These are phyloP conservation scores for Aleiodes sp. DNA, from an alignment of 1,140 invertebrate genomes.

Conservation along the genomic window DNA sequence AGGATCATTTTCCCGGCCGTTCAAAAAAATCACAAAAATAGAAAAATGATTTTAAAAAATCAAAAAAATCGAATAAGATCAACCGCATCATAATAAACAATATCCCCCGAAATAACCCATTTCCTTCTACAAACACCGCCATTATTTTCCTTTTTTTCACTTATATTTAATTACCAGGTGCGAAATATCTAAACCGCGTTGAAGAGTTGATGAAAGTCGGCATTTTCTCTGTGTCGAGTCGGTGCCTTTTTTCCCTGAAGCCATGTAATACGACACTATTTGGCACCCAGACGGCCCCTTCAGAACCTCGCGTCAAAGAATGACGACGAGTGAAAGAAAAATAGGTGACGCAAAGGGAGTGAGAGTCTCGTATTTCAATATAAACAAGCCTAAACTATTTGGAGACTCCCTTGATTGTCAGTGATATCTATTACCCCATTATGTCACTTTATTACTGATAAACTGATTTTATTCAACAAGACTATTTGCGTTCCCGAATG, in stretches of 20 bases:
- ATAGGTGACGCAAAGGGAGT: not conserved
- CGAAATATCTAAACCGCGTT: not conserved
- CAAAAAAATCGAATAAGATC: too few relatives aligned
- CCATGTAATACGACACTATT: slow-evolving; percentile 3
- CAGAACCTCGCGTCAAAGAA: not conserved
- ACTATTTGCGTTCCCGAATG: not conserved
- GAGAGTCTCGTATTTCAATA: not conserved
- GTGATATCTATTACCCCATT: not conserved
- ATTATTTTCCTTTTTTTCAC: not conserved
- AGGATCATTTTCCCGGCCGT: too few relatives aligned
- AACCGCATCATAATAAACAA: too few relatives aligned
- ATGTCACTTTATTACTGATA: not conserved
- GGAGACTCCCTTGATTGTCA: not conserved
- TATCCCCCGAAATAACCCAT: too few relatives aligned
- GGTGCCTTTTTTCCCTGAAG: not conserved
- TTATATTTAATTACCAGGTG: slow-evolving; percentile 2
- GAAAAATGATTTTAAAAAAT: too few relatives aligned
- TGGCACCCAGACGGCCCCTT: not conserved
- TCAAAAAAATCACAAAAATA: too few relatives aligned
- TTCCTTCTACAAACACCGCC: not conserved
- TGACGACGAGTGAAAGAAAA: not conserved
- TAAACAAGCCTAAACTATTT: not conserved
- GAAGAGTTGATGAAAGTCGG: slow-evolving; percentile 14
- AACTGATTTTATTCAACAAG: not conserved
- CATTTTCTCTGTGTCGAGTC: not conserved